Evolutionary conservation across 2,888 invertebrate species (phyloP).

Genomic region (Pristionchus maxplancki): DNA sequence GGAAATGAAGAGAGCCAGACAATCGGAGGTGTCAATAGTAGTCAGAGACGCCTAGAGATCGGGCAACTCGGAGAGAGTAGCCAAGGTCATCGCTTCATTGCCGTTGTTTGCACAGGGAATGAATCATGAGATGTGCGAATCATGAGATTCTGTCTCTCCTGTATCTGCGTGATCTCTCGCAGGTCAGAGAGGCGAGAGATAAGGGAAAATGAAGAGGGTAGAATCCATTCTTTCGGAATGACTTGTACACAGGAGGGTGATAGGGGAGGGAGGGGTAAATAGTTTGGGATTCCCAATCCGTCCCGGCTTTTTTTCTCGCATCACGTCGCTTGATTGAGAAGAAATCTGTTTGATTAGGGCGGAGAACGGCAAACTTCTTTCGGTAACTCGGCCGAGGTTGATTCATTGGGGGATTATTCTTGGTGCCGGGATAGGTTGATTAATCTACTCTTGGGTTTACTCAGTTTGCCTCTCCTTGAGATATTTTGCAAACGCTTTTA

Average conservation of each 20-base stretch:
- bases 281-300: conserved; percentile 2
- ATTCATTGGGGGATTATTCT: not conserved
- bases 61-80: not conserved
- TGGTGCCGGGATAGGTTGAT: not conserved
- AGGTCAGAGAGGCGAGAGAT: not conserved
- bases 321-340: no score
- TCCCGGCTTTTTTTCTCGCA: not conserved
- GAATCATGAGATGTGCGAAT: conserved; percentile 11
- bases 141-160: not conserved
- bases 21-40: not conserved
- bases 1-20: not conserved
- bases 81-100: conserved; percentile 29
- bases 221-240: not conserved
- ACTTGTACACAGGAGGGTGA: conserved; percentile 19
- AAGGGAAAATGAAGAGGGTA: not conserved
- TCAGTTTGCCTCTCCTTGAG: no score
- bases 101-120: conserved; percentile 6
- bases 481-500: no score
- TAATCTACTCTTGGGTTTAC: not conserved
- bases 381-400: not conserved
- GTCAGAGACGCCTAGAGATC: not conserved
- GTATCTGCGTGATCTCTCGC: not conserved
- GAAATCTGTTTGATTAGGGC: conserved; percentile 11
- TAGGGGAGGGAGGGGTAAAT: conserved; percentile 3
- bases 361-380: conserved; percentile 6